phyloP scores from a whole-genome alignment of 2,797 vertebrate genomes.

The Brotula barbata region DNA sequence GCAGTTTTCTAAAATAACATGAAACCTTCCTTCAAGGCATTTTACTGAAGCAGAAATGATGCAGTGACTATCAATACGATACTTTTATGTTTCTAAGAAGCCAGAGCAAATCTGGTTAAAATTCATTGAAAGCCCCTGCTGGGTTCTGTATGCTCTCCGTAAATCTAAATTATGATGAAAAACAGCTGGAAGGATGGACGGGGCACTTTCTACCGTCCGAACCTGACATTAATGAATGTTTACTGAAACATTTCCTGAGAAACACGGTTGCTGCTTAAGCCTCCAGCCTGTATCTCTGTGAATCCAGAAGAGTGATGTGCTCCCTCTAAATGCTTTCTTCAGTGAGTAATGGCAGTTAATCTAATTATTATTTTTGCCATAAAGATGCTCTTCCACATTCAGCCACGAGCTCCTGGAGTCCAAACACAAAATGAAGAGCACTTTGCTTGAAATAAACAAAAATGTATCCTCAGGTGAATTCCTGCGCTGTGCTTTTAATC shows the following conservation, averaged over 20 bases:
- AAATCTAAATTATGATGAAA: no score
- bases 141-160: conserved; percentile 41
- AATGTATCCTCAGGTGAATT: conserved; percentile 42
- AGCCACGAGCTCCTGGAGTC: conserved; percentile 41
- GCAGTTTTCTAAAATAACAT: conserved; percentile 24
- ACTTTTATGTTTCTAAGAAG: conserved; percentile 46
- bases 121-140: conserved; percentile 42
- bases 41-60: conserved; percentile 51
- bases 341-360: conserved; percentile 58
- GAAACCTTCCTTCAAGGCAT: conserved; percentile 40
- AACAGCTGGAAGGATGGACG: conserved; percentile 32
- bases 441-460: conserved; percentile 35
- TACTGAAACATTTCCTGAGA: conserved; percentile 60
- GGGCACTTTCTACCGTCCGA: conserved; percentile 40
- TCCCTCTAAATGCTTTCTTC: conserved; percentile 54
- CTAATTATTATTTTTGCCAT: conserved; percentile 58
- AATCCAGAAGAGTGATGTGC: conserved; percentile 42
- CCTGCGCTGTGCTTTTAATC: conserved; percentile 56
- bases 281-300: conserved; percentile 24
- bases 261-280: conserved; percentile 38
- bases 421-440: conserved; percentile 22
- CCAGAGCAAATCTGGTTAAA: conserved; percentile 54
- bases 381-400: conserved; percentile 40
- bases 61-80: conserved; percentile 51
- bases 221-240: conserved; percentile 66